A percentile compares a stretch with the other conserved stretches of the same genome.
Conservation (phyloP, 2,113 vertebrate species). For the Galemys pyrenaicus region DNA sequence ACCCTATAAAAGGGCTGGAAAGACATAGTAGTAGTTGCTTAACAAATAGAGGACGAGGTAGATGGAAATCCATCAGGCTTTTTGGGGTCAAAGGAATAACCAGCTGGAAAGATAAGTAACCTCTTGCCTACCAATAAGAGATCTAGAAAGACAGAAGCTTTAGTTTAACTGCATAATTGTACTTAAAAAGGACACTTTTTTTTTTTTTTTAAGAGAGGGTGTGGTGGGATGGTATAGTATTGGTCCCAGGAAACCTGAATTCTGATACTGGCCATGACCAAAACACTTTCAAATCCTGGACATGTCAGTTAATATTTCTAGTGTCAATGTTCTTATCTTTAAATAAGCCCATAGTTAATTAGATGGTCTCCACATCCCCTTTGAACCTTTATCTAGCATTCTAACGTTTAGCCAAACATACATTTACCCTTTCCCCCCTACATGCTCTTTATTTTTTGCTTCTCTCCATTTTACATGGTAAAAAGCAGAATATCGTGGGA, state of each 20-base stretch:
- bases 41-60: background rate
- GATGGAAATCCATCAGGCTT: background rate
- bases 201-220: background rate
- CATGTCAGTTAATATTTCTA: background rate
- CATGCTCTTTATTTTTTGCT: background rate
- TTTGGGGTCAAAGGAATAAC: background rate
- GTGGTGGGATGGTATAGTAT: background rate
- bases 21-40: background rate
- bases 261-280: background rate
- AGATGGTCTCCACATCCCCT: background rate
- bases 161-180: background rate
- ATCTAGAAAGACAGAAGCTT: background rate
- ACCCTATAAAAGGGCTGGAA: background rate
- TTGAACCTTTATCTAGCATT: background rate
- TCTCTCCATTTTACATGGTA: constrained; percentile 9
- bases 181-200: background rate
- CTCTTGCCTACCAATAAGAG: background rate
- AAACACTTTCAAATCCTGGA: background rate
- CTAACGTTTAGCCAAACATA: background rate
- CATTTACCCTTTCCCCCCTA: background rate
- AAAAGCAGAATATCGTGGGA: constrained; percentile 3
- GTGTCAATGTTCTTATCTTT: background rate
- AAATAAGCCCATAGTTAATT: background rate
- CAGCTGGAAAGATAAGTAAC: background rate
- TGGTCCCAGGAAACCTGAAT: background rate